A percentile compares a stretch with the other conserved stretches of the same genome.
Evolutionary conservation across 2,797 vertebrate species (phyloP).

Genomic region (Streptopelia turtur): DNA sequence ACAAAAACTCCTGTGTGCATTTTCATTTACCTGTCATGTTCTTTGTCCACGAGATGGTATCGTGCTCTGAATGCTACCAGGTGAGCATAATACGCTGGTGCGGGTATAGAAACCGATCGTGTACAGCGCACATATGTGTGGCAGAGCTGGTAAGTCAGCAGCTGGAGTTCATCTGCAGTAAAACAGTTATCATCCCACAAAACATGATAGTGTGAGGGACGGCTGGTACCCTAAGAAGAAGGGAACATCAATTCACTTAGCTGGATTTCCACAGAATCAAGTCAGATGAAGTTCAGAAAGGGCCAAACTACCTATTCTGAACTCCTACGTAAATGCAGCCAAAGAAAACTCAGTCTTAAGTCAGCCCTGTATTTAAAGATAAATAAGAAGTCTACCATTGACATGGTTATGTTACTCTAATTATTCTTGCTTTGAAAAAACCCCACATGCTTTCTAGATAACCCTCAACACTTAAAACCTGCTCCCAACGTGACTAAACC

Average conservation of each 20-base stretch:
- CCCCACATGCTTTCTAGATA: not conserved
- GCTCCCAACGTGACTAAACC: not conserved
- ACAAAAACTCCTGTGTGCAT: not conserved
- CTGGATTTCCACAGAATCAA: not conserved
- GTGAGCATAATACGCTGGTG: slow-evolving; percentile 97
- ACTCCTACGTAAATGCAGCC: not conserved
- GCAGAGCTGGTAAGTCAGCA: slow-evolving; percentile 99
- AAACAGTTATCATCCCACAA: slow-evolving; percentile 99
- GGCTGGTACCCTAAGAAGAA: slow-evolving; percentile 91
- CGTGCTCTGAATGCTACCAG: slow-evolving; percentile 97
- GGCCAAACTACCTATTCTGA: not conserved
- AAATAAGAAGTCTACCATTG: not conserved
- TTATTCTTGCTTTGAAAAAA: not conserved
- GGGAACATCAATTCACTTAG: not conserved
- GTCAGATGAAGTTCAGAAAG: not conserved
- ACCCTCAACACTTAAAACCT: not conserved
- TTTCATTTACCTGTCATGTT: slow-evolving; percentile 93
- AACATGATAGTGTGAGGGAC: slow-evolving; percentile 98
- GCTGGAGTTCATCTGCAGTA: slow-evolving; percentile 97
- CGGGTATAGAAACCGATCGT: slow-evolving; percentile 97
- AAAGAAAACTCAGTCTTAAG: not conserved
- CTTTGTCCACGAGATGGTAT: slow-evolving; percentile 98
- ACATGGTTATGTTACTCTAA: not conserved
- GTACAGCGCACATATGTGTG: slow-evolving; percentile 99
- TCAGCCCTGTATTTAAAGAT: not conserved